These are phyloP conservation scores for Adoxophyes honmai DNA, from an alignment of 1,140 invertebrate species.

Conservation along the genomic window DNA sequence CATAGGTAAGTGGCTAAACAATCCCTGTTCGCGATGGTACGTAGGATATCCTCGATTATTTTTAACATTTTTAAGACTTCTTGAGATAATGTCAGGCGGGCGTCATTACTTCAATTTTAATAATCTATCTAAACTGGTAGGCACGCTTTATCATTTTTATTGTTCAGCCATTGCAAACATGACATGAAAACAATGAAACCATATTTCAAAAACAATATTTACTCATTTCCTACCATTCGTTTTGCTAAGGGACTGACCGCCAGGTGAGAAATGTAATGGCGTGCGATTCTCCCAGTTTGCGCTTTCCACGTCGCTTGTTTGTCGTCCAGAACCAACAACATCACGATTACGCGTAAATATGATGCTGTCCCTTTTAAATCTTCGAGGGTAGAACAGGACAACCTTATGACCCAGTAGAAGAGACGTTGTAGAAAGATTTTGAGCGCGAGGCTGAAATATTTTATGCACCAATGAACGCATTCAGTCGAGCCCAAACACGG, in stretches of 20 bases:
- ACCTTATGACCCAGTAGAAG: neutral
- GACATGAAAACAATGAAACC: constrained; percentile 21
- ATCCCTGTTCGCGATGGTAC: too few relatives aligned
- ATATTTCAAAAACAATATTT: neutral
- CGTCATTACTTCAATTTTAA: too few relatives aligned
- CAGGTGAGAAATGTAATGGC: constrained; percentile 44
- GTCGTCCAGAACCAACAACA: constrained; percentile 5
- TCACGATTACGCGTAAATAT: neutral
- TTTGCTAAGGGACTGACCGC: constrained; percentile 3
- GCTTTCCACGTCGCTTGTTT: constrained; percentile 25
- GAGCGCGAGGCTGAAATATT: constrained; percentile 38
- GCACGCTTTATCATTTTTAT: too few relatives aligned
- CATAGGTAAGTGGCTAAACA: too few relatives aligned
- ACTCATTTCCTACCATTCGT: constrained; percentile 1
- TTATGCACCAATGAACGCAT: constrained; percentile 64
- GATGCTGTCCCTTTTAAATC: neutral
- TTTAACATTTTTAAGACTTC: too few relatives aligned
- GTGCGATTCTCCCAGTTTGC: constrained; percentile 36
- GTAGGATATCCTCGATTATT: too few relatives aligned
- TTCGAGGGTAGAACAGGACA: neutral
- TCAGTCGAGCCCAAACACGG: constrained; percentile 35
- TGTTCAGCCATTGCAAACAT: too few relatives aligned
- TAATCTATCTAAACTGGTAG: too few relatives aligned
- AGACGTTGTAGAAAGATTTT: neutral
- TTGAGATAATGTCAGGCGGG: too few relatives aligned